Percentiles rank a stretch among this genome's conserved stretches.
Conservation (phyloP, 2,113 vertebrate species). For the Zosterops pallidus region DNA sequence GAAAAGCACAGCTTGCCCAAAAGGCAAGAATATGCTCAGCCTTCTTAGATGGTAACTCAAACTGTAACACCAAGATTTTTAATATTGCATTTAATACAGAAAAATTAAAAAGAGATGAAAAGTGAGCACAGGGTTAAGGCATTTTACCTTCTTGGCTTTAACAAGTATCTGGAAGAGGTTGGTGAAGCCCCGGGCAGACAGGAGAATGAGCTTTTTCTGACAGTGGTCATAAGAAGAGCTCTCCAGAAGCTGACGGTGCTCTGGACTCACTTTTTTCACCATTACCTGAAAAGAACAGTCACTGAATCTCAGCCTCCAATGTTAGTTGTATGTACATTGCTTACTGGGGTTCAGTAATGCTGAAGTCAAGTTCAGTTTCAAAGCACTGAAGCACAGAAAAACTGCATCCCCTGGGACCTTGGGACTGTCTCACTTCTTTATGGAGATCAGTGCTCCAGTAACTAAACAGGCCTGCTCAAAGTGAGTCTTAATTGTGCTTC, state of each 20-base stretch:
- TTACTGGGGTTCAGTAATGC: not conserved
- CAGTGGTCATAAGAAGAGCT: conserved; percentile 50
- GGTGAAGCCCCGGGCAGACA: conserved; percentile 73
- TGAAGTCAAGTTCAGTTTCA: not conserved
- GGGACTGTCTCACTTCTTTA: not conserved
- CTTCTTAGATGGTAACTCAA: not conserved
- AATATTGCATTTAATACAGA: not conserved
- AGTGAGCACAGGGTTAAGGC: not conserved
- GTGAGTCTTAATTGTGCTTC: not conserved
- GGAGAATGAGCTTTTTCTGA: conserved; percentile 62
- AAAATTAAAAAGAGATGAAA: not conserved
- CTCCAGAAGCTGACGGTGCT: conserved; percentile 59
- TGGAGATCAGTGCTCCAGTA: not conserved
- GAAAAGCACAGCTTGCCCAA: not conserved
- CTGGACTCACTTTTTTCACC: conserved; percentile 72
- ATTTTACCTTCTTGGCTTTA: conserved; percentile 73
- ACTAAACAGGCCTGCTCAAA: not conserved
- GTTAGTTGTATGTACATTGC: not conserved
- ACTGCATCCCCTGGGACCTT: not conserved
- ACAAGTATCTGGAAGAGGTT: conserved; percentile 73
- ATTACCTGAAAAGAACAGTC: conserved; percentile 44
- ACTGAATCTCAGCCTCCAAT: not conserved
- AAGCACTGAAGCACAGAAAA: not conserved
- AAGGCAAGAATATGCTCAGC: not conserved
- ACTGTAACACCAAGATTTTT: not conserved